phyloP scores from a whole-genome alignment of 1,140 invertebrate species.

The Triops cancriformis region DNA sequence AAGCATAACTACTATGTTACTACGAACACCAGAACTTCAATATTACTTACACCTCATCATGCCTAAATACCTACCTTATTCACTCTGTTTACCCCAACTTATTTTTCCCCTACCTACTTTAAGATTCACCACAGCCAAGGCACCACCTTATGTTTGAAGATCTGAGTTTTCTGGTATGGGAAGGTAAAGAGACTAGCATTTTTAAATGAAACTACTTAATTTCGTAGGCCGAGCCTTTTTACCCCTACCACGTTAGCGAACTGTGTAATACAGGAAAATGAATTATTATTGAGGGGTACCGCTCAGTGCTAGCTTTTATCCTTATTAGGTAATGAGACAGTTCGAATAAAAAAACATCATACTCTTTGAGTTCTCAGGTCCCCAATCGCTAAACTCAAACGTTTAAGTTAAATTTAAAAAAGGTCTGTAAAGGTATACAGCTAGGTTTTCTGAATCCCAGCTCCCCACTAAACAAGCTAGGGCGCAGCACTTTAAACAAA shows the following conservation, averaged over 20 bases:
- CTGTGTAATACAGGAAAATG: not conserved
- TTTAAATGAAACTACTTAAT: not conserved
- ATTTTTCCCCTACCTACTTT: not conserved
- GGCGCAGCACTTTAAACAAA: constrained; percentile 23
- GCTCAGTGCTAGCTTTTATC: not conserved
- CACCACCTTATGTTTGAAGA: not conserved
- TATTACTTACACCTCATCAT: not conserved
- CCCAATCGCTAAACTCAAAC: not conserved
- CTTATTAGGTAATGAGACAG: not conserved
- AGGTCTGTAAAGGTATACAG: not conserved
- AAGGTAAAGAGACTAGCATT: not conserved
- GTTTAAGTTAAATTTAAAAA: not conserved
- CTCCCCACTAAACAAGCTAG: constrained; percentile 15
- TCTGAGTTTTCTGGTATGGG: not conserved
- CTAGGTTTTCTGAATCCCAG: not conserved
- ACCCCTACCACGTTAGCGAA: not conserved
- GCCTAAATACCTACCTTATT: not conserved
- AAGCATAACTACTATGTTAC: not conserved
- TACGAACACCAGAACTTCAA: not conserved
- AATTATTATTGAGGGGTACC: not conserved
- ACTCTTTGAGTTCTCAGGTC: not conserved
- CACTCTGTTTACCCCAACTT: not conserved
- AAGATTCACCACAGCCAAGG: not conserved
- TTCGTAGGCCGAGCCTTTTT: not conserved
- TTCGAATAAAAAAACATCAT: not conserved